Conservation (phyloP, 2,113 vertebrate genomes). For the Thalassarche chlororhynchos region DNA sequence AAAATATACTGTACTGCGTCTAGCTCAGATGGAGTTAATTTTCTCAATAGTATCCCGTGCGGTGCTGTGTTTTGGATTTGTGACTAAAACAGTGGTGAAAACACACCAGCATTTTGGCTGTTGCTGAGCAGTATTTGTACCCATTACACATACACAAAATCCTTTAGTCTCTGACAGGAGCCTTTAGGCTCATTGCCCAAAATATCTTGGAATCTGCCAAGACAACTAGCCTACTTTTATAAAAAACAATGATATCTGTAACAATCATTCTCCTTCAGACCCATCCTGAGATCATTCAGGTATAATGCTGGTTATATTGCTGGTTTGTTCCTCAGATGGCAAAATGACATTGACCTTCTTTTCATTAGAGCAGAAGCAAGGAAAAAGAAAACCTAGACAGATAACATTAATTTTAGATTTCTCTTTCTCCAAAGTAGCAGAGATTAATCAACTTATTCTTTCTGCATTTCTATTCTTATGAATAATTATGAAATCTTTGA, state of each 20-base stretch:
- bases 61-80: background rate
- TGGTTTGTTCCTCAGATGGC: background rate
- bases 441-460: background rate
- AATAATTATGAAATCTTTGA: background rate
- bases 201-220: background rate
- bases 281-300: background rate
- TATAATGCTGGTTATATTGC: background rate
- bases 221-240: background rate
- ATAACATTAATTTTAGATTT: background rate
- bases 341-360: background rate
- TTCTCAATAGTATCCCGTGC: background rate
- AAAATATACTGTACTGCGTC: background rate
- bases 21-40: background rate
- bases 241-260: background rate
- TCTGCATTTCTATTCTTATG: background rate
- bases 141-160: background rate
- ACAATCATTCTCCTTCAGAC: background rate
- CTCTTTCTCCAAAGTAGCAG: background rate
- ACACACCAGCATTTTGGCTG: background rate
- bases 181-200: background rate
- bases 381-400: background rate
- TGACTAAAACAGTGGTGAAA: background rate
- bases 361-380: background rate
- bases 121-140: background rate
- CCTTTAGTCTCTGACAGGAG: background rate